Evolutionary conservation across 1,140 invertebrate species (phyloP), one percentile per base, ranked within the genome.

Genomic region (Drosophila bipectinata): DNA sequence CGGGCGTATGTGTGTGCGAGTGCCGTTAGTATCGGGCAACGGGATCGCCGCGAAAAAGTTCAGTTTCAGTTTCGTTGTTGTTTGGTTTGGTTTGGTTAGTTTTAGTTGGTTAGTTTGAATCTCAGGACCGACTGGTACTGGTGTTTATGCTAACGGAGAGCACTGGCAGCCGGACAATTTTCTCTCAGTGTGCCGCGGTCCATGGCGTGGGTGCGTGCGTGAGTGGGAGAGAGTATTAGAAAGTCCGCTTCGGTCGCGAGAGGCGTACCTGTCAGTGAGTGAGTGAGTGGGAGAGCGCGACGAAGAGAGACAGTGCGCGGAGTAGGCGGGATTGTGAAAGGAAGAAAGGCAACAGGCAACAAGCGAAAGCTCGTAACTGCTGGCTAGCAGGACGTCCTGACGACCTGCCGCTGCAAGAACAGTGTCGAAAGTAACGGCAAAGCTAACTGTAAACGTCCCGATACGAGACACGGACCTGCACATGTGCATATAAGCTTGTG

Each of bases 1-100:
- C 18, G n/a, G 14, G 44, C 9, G 9, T 28, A 8, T 10, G 34
- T 28, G 21, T 34, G 18, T 21, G n/a, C 84, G 82, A 72, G 77
- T 72, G 82, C 83, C 83, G 83, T 87, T 83, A 87, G 83, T 87
- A 88, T 87, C 83, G 44, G 83, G 56, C 83, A 88, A 87, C 83
- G 84, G 83, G 79, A 88, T 88, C 83, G 83, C 76, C 49, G 63
- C 73, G 79, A 72, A 87, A 75, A 87, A 88, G 83, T 87, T 88
- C 83, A 82, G 82, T 85, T 85, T 87, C 78, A 82, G 84, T 87
- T 81, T 87, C 83, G 82, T 63, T 78, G 76, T 79, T 79, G 68
- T 81, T 72, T 76, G 51, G 67, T 71, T 76, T 76, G 72, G 72
- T 74, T 76, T 76, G 72, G 73, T 76, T 76, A 76, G 72, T 76